A percentile compares a stretch with the other conserved stretches of the same genome.
phyloP scores from a whole-genome alignment of 2,888 invertebrate species.

The Stegophylla sp. region DNA sequence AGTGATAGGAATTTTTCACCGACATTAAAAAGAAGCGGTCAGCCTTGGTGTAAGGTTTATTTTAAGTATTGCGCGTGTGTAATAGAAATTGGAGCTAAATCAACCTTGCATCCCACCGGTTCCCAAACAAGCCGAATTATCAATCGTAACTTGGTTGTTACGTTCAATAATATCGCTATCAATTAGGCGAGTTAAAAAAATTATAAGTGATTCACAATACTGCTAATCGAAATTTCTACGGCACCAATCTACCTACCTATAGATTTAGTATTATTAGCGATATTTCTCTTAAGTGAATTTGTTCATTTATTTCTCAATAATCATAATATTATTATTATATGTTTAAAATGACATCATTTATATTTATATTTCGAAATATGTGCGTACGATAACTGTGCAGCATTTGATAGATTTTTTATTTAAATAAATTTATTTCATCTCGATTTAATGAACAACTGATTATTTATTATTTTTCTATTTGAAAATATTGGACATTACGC shows the following conservation, averaged over 20 bases:
- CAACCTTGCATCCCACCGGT: constrained; percentile 52
- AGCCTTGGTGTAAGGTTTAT: constrained; percentile 41
- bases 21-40: constrained; percentile 34
- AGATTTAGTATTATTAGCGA: neutral
- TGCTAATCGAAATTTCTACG: neutral
- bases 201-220: too few relatives aligned
- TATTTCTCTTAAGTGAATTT: neutral
- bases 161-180: constrained; percentile 3
- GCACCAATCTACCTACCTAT: too few relatives aligned
- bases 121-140: constrained; percentile 34
- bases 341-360: constrained; percentile 14
- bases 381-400: too few relatives aligned
- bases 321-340: too few relatives aligned
- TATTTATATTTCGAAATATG: too few relatives aligned
- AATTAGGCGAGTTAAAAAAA: constrained; percentile 4
- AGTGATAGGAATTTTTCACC: constrained; percentile 36
- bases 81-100: constrained; percentile 46
- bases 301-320: too few relatives aligned
- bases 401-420: too few relatives aligned
- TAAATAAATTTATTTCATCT: too few relatives aligned
- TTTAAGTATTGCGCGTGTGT: constrained; percentile 35
- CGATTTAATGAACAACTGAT: too few relatives aligned
- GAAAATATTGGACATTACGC: too few relatives aligned
- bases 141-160: constrained; percentile 26
- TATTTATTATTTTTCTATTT: too few relatives aligned